These are phyloP conservation scores for Siniperca undulata DNA, from an alignment of 2,797 vertebrate genomes.

Conservation along the genomic window DNA sequence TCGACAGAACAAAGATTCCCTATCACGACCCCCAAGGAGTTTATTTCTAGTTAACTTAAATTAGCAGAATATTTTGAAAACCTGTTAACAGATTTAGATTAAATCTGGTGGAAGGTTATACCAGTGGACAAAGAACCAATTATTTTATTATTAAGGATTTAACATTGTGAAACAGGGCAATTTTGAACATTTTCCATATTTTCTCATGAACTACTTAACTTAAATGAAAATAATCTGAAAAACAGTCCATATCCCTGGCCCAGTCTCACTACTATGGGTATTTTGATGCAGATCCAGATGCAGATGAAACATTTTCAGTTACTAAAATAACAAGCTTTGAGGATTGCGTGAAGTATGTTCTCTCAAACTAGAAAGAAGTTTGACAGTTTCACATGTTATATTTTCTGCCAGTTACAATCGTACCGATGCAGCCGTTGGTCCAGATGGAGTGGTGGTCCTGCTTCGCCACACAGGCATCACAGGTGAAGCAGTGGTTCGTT, in stretches of 20 bases:
- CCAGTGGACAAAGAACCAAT: too few species aligned
- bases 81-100: not conserved
- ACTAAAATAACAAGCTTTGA: not conserved
- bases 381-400: not conserved
- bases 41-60: not conserved
- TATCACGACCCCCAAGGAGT: not conserved
- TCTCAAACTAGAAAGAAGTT: not conserved
- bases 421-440: conserved; percentile 92
- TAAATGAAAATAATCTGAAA: not conserved
- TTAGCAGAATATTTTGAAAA: not conserved
- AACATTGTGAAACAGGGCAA: not conserved
- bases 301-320: not conserved
- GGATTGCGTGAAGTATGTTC: not conserved
- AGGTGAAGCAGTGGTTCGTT: conserved; percentile 90
- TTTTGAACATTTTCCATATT: not conserved
- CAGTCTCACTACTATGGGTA: not conserved
- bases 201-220: not conserved
- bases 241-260: not conserved
- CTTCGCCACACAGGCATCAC: conserved; percentile 92
- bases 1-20: not conserved
- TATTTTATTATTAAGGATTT: not conserved
- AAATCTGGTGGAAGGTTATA: not conserved
- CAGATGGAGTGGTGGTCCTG: conserved; percentile 96
- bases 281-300: conserved; percentile 4
- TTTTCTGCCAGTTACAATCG: not conserved